Evolutionary conservation across 1,140 invertebrate genomes (phyloP), one percentile per base, ranked within the genome.

Genomic region (Caligus rogercresseyi): DNA sequence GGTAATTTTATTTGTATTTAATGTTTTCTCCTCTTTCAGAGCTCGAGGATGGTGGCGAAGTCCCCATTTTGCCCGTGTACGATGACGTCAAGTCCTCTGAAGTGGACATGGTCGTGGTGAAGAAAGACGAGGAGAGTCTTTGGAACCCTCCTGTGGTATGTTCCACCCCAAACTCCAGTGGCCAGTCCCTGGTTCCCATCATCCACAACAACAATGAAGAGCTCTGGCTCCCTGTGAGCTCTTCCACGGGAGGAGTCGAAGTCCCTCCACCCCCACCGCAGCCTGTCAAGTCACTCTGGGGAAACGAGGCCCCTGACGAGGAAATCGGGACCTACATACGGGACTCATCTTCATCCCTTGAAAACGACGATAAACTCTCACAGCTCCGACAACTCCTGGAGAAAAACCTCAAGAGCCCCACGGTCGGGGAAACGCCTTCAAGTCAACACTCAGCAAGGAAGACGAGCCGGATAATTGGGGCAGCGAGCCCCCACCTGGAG

Each of bases 341-440:
- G 16, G 51, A 62, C 24, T n/a, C 21, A 23, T 16, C 21, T 18
- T 3, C 18, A 4, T 20, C 54, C 11, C 1, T 26, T 23, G 66
- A 68, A 51, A 63, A 68, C 25, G 52, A 64, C 26, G 79, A 80
- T 66, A 81, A 85, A 69, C 75, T 85, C 53, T 84, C 83, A 0
- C 83, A 86, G 61, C 68, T 87, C 14, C 73, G 84, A 65, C 77
- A 81, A 66, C 76, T 86, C 52, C 71, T 86, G 25, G 81, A 84
- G 68, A 79, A 82, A 66, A 84, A 83, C 72, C 72, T 83, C 20
- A 55, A 54, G 21, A 55, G 53, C 1, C 66, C 66, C 19, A 56
- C 43, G 2, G 61, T 52, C 51, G 23, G 25, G 16, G 31, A 63
- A n/a, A 58, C 61, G 14, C 25, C 60, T 25, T 21, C 63, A 2